Evolutionary conservation across 2,888 invertebrate species (phyloP).

Genomic region (Patella caerulea): DNA sequence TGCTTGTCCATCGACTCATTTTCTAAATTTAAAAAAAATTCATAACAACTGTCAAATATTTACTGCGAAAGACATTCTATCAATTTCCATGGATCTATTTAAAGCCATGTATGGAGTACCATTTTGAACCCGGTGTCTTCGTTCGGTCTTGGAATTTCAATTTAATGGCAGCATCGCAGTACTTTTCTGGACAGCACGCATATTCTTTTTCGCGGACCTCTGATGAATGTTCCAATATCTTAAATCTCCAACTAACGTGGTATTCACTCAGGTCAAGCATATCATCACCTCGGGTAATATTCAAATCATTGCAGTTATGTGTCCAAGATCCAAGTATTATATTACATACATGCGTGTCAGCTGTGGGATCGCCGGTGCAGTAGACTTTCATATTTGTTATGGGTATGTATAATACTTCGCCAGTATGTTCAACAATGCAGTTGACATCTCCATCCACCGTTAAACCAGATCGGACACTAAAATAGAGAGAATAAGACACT

Average conservation of each 20-base stretch:
- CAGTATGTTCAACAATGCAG: not conserved
- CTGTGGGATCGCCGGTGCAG: not conserved
- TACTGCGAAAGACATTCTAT: too few relatives aligned
- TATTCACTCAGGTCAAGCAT: not conserved
- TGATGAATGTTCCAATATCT: not conserved
- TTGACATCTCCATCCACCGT: not conserved
- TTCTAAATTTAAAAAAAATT: too few relatives aligned
- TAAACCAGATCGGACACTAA: not conserved
- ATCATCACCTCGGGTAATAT: not conserved
- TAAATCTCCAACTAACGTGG: not conserved
- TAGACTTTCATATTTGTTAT: not conserved
- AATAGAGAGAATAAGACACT: not conserved
- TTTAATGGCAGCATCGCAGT: not conserved
- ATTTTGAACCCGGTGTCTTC: not conserved
- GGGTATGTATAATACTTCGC: not conserved
- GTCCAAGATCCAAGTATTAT: not conserved
- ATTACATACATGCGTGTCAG: not conserved
- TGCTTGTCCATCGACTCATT: too few relatives aligned
- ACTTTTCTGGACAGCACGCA: not conserved
- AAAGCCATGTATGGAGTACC: not conserved
- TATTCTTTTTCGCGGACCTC: not conserved
- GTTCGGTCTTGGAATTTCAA: not conserved
- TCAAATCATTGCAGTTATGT: not conserved
- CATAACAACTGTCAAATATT: too few relatives aligned
- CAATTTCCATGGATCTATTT: not conserved